Evolutionary conservation across 1,140 invertebrate genomes (phyloP).

Genomic region (Prorops nasuta): DNA sequence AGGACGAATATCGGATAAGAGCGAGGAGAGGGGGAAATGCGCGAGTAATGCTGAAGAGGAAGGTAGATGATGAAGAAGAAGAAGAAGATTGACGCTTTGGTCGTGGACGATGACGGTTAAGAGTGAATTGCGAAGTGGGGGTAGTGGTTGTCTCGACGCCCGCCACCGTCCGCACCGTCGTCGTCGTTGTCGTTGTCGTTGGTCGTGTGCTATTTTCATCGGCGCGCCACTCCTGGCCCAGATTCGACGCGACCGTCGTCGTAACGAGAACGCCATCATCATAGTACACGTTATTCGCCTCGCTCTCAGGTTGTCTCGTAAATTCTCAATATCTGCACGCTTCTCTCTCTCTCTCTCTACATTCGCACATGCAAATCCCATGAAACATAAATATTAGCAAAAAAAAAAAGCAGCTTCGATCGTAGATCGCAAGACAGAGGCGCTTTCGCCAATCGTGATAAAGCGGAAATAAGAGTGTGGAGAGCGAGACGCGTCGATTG

Average conservation of each 20-base stretch:
- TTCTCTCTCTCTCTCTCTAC: background rate
- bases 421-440: too few species aligned
- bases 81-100: background rate
- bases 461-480: too few species aligned
- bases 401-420: background rate
- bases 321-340: background rate
- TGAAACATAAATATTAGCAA: background rate
- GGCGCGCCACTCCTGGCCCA: slow-evolving; percentile 42
- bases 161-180: too few species aligned
- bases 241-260: slow-evolving; percentile 41
- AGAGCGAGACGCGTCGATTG: too few species aligned
- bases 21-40: slow-evolving; percentile 1
- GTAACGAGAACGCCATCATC: slow-evolving; percentile 4
- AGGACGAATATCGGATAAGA: background rate
- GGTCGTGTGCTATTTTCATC: slow-evolving; percentile 51
- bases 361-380: background rate
- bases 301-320: too few species aligned
- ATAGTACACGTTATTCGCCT: too few species aligned
- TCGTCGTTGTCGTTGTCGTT: too few species aligned
- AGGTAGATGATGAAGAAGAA: background rate
- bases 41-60: slow-evolving; percentile 4
- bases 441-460: too few species aligned
- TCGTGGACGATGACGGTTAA: background rate
- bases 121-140: too few species aligned
- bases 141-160: slow-evolving; percentile 32